Percentiles rank a stretch among this genome's conserved stretches.
Conservation (phyloP, 2,888 invertebrate genomes). For the Dasypogon diadema region DNA sequence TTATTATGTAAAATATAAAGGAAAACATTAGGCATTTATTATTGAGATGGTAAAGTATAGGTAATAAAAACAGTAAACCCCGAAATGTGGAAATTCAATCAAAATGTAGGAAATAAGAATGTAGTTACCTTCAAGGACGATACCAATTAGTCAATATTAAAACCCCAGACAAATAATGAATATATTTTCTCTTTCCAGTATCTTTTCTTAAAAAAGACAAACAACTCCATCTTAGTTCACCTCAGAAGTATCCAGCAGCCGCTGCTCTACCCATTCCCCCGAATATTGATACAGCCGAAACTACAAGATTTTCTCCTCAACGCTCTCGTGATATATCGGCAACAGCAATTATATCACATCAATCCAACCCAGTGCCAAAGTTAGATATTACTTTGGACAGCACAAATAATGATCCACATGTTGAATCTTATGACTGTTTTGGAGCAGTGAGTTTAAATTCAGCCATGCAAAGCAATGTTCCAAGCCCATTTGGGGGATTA, state of each 20-base stretch:
- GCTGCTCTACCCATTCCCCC: slow-evolving; percentile 73
- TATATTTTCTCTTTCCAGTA: not conserved
- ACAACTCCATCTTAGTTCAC: slow-evolving; percentile 58
- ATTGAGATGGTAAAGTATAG: too few species aligned
- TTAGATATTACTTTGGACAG: slow-evolving; percentile 64
- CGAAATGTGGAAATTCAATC: too few species aligned
- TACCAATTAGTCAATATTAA: too few species aligned
- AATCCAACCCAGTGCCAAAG: slow-evolving; percentile 59
- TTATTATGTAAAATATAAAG: too few species aligned
- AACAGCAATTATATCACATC: slow-evolving; percentile 72
- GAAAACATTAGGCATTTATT: too few species aligned
- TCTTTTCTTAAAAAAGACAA: not conserved
- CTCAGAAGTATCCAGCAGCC: slow-evolving; percentile 71
- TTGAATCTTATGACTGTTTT: slow-evolving; percentile 77
- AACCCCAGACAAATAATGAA: too few species aligned
- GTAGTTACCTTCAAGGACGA: too few species aligned
- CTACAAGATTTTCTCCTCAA: slow-evolving; percentile 75
- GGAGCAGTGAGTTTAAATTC: slow-evolving; percentile 77
- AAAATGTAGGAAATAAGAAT: too few species aligned
- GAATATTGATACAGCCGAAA: slow-evolving; percentile 76
- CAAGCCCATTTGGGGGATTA: slow-evolving; percentile 75
- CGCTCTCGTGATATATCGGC: slow-evolving; percentile 76
- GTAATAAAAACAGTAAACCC: too few species aligned
- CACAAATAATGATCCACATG: slow-evolving; percentile 70
- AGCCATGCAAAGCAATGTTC: slow-evolving; percentile 82